phyloP scores from a whole-genome alignment of 1,140 invertebrate species.

The Drosophila cardini region DNA sequence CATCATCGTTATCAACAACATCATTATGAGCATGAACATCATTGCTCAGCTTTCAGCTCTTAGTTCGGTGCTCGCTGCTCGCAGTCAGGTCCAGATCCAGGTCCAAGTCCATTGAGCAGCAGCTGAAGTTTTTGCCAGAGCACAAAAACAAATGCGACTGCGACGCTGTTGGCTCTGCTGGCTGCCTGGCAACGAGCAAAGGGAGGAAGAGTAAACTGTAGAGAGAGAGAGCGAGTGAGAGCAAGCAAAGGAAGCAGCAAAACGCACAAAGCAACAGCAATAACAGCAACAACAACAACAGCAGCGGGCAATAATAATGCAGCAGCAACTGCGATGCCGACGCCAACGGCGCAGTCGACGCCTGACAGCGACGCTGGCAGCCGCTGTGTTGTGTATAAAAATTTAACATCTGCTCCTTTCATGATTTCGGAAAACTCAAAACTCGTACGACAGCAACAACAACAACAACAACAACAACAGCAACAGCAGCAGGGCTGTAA shows the following conservation, averaged over 20 bases:
- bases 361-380: conserved; percentile 34
- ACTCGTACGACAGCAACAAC: conserved; percentile 65
- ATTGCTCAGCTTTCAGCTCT: neutral
- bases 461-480: conserved; percentile 45
- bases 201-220: neutral
- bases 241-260: conserved; percentile 47
- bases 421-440: conserved; percentile 84
- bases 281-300: conserved; percentile 46
- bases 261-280: conserved; percentile 43
- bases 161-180: conserved; percentile 4
- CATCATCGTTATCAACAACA: neutral
- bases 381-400: conserved; percentile 71
- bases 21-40: neutral
- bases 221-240: conserved; percentile 23
- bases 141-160: conserved; percentile 42
- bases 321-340: conserved; percentile 42
- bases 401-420: conserved; percentile 84
- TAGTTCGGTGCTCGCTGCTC: neutral
- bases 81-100: conserved; percentile 5
- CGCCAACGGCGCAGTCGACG: conserved; percentile 23
- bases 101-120: conserved; percentile 56
- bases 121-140: conserved; percentile 66
- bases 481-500: conserved; percentile 63
- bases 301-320: conserved; percentile 64
- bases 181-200: conserved; percentile 55